Conservation (phyloP, 2,113 vertebrate species). For the Electrona antarctica region DNA sequence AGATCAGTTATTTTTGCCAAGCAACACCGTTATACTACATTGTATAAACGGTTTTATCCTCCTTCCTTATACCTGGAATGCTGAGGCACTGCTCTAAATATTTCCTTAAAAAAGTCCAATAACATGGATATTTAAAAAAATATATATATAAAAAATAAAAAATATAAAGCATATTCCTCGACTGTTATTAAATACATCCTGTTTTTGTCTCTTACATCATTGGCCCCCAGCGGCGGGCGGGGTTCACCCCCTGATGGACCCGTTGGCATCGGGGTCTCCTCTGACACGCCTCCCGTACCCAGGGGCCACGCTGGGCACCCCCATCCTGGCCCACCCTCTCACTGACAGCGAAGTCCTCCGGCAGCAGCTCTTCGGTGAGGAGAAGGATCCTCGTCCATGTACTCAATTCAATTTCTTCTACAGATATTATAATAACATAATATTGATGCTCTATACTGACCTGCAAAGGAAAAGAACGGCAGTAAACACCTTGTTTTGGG, state of each 20-base stretch:
- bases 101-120: no score
- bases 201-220: conserved; percentile 79
- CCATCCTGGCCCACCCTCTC: conserved; percentile 96
- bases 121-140: no score
- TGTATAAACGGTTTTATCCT: no score
- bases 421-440: conserved; percentile 37
- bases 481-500: no score
- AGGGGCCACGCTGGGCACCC: conserved; percentile 90
- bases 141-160: no score
- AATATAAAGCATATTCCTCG: conserved; percentile 22
- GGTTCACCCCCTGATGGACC: conserved; percentile 98
- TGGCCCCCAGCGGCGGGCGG: conserved; percentile 90
- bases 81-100: no score
- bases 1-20: no score
- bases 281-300: conserved; percentile 96
- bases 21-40: no score
- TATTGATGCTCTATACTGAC: no score
- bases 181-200: conserved; percentile 77
- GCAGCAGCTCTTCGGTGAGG: conserved; percentile 98
- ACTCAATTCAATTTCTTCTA: conserved; percentile 72
- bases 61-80: no score
- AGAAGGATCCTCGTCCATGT: conserved; percentile 76
- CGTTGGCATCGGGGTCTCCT: conserved; percentile 94
- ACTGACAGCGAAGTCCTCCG: conserved; percentile 98
- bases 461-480: no score